Base-by-base conservation (phyloP, 1,140 invertebrate genomes). In the Pararge aegeria region DNA sequence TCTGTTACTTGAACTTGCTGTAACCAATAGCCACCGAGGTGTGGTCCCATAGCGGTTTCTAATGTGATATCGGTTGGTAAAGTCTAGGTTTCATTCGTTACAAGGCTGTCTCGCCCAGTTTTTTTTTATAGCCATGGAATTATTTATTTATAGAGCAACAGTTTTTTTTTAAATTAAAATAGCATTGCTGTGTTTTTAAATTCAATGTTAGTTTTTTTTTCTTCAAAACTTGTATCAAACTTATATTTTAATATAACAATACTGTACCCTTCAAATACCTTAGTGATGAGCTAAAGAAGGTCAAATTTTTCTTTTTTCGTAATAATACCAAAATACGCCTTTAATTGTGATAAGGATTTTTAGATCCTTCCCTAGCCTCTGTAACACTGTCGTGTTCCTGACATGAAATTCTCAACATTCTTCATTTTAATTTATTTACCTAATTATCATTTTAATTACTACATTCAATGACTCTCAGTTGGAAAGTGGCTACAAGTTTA, bases 11-110 rank as follows among this genome's bases (percentile, higher is more conserved):
- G 78, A 73, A 73, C 75, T 75, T 66, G 63, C 55, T 69, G 72
- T 78, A 78, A 72, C 76, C 68, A 73, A 82, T 75, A 76, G 76
- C 65, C 71, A 75, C 55, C 76, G 71, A 75, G 69, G 77, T 77
- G 72, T 71, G 68, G 50, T 70, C 38, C 13, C 5, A 55, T 71
- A 76, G 73, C 73, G 72, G 77, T 78, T 83, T 83, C 77, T 75
- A 78, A 78, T 73, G 69, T 74, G 72, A 75, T 83, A 80, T 78
- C 75, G 63, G 48, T 55, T 61, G 60, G 62, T 75, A 70, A 68
- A 77, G 70, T 59, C 68, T 57, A 24, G 62, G 73, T 76, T 80
- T 77, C 66, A 60, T 72, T 74, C 54, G 52, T 53, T 48, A 64
- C 34, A 56, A 56, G 40, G 57, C 46, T 60, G 48, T 34, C 12